Evolutionary conservation across 2,888 invertebrate genomes (phyloP).

Genomic region (Homarus gammarus): DNA sequence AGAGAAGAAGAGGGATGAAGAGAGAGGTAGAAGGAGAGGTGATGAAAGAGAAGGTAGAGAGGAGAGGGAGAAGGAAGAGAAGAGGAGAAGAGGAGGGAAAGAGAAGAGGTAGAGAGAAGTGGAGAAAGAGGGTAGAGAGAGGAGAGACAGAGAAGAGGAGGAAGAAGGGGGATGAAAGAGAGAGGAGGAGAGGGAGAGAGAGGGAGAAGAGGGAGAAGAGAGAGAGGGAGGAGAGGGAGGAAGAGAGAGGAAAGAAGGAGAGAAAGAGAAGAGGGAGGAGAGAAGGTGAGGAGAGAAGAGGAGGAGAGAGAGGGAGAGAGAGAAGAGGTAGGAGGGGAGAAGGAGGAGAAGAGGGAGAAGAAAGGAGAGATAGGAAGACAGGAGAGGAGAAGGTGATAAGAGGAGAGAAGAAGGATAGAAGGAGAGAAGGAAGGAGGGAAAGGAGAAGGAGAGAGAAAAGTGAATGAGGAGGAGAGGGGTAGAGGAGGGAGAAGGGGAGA

Average conservation of each 20-base stretch:
- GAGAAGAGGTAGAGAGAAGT: neutral
- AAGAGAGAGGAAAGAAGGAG: neutral
- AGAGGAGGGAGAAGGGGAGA: no score
- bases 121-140: no score
- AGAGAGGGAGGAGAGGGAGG: no score
- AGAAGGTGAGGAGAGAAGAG: neutral
- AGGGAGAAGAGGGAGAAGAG: neutral
- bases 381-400: no score
- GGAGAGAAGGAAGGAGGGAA: no score
- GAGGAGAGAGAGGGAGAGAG: neutral
- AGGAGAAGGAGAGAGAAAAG: no score
- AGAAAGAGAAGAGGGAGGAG: neutral
- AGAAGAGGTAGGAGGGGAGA: neutral
- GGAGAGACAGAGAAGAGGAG: neutral
- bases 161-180: no score
- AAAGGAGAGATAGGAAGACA: no score
- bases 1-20: neutral
- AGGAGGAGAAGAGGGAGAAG: slow-evolving; percentile 1
- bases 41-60: neutral
- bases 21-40: neutral
- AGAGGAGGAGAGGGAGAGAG: neutral
- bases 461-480: no score
- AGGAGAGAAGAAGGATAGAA: no score
- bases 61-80: no score
- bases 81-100: neutral